Conservation (phyloP, 1,140 invertebrate genomes). For the Lordiphosa clarofinis region DNA sequence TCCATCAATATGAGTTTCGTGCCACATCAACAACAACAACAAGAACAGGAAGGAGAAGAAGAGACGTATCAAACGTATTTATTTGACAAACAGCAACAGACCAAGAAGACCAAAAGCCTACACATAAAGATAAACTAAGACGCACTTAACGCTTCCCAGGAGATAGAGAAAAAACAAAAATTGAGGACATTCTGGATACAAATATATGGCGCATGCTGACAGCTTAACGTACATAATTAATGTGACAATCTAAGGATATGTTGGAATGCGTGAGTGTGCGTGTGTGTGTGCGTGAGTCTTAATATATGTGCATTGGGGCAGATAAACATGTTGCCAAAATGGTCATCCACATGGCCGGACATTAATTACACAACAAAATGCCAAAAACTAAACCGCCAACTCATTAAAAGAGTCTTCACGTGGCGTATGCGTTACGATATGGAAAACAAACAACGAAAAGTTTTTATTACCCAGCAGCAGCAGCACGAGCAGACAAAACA, state of each 20-base stretch:
- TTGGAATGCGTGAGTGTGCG: constrained; percentile 19
- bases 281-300: constrained; percentile 26
- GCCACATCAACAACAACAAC: constrained; percentile 34
- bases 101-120: constrained; percentile 15
- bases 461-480: constrained; percentile 54
- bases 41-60: too few relatives aligned
- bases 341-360: constrained; percentile 31
- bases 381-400: constrained; percentile 38
- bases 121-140: constrained; percentile 62
- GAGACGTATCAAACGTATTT: constrained; percentile 59
- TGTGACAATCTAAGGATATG: constrained; percentile 66
- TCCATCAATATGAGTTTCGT: constrained; percentile 60
- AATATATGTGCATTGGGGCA: constrained; percentile 59
- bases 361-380: constrained; percentile 54
- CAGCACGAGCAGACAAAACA: constrained; percentile 44
- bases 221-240: constrained; percentile 75
- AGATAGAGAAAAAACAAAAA: constrained; percentile 21
- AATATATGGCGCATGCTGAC: constrained; percentile 70
- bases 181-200: constrained; percentile 40
- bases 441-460: constrained; percentile 64
- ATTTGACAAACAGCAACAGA: constrained; percentile 54
- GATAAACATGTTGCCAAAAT: constrained; percentile 75
- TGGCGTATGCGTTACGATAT: constrained; percentile 60
- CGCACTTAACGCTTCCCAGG: constrained; percentile 53
- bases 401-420: constrained; percentile 55